Base-by-base conservation (phyloP, 2,797 vertebrate genomes). In the Passerculus sandwichensis region DNA sequence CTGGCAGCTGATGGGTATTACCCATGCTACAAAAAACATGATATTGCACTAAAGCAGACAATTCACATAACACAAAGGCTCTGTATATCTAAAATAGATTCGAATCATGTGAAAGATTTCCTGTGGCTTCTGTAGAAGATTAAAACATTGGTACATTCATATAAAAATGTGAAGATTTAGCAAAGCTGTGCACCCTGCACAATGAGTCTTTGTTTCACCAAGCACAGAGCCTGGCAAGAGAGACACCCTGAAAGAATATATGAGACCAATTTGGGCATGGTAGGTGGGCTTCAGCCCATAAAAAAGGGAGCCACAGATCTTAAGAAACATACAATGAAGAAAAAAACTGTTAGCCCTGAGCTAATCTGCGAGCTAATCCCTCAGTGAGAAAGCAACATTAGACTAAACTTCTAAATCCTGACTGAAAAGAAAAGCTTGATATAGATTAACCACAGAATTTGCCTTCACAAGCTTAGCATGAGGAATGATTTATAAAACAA, bases 101-200 rank as follows among this genome's bases (percentile, higher is more conserved):
- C 19, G 67, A 90, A 82, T 91, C 20, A 96, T 80, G 67, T 91
- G 93, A 94, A 95, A 85, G 85, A 89, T 81, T 91, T 93, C 94
- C 94, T 95, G 82, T 85, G 94, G 92, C 57, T 95, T 74, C 73
- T 73, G 84, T 67, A 80, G 57, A 81, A 96, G 91, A 96, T 95
- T 96, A 86, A 94, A 94, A 90, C 71, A 73, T 74, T 47, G 65
- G 76, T 71, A 83, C 74, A 93, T 90, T 94, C 81, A 93, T 80
- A 66, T 69, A 85, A 87, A 95, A 96, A 82, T 40, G 77, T n/a
- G 87, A 95, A 93, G 73, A 93, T 78, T 95, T 96, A 95, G 89
- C 60, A 92, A 95, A 85, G 82, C 75, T 61, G 47, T 4, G 5
- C 65, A 78, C 51, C 62, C 72, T 96, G 78, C 90, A 94, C 79